A percentile compares a stretch with the other conserved stretches of the same genome.
Evolutionary conservation across 1,140 invertebrate genomes (phyloP).

Genomic region (Brachionus calyciflorus): DNA sequence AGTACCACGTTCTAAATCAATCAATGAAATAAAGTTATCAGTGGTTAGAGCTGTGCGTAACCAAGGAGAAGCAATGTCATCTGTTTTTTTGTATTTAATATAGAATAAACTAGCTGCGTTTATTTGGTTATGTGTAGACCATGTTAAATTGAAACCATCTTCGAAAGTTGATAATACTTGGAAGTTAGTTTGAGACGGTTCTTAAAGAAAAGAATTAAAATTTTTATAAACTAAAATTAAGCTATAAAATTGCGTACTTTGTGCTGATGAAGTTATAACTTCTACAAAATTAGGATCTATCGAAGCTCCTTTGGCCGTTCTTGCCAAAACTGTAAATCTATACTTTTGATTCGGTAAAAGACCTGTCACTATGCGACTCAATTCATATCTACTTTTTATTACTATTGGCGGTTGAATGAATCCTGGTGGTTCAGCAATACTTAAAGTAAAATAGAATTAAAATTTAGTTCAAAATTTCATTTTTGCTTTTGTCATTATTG

Average conservation of each 20-base stretch:
- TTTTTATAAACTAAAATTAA: background rate
- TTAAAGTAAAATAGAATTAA: background rate
- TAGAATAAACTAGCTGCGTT: conserved; percentile 43
- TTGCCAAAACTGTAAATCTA: conserved; percentile 27
- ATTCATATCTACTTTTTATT: background rate
- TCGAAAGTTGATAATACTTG: conserved; percentile 2
- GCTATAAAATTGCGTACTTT: conserved; percentile 11
- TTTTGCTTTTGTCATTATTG: no score
- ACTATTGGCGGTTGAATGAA: conserved; percentile 38
- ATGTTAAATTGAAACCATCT: conserved; percentile 24
- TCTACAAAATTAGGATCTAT: conserved; percentile 37
- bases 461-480: no score
- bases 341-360: conserved; percentile 40
- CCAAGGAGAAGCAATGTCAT: conserved; percentile 35
- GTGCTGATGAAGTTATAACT: conserved; percentile 31
- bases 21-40: conserved; percentile 31
- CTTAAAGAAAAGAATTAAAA: conserved; percentile 7
- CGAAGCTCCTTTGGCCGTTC: conserved; percentile 19
- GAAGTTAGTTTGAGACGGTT: conserved; percentile 29
- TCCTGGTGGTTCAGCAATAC: conserved; percentile 35
- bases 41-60: conserved; percentile 22
- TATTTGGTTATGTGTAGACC: conserved; percentile 32
- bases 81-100: conserved; percentile 44
- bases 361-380: conserved; percentile 12
- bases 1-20: conserved; percentile 26